phyloP scores from a whole-genome alignment of 2,113 vertebrate genomes.

The Rattus rattus region DNA sequence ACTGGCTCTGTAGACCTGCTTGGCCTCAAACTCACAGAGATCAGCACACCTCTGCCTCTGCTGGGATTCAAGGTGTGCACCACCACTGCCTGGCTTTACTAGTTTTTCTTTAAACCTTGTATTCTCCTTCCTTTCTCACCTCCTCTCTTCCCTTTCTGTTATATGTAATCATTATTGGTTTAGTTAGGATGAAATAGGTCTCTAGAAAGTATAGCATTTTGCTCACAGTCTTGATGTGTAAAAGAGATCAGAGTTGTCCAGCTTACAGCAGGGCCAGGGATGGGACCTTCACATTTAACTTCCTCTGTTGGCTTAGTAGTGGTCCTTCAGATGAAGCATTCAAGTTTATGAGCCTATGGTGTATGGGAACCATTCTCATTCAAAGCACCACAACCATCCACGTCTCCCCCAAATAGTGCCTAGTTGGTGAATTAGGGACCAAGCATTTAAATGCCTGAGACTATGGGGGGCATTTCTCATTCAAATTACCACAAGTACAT shows the following conservation, averaged over 20 bases:
- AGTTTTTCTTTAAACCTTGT: constrained; percentile 7
- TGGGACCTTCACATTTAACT: not conserved
- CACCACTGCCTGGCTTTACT: not conserved
- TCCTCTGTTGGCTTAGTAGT: not conserved
- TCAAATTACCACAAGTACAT: not conserved
- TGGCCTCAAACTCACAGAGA: not conserved
- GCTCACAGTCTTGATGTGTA: not conserved
- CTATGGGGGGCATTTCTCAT: not conserved
- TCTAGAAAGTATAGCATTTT: not conserved
- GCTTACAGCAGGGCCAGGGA: not conserved
- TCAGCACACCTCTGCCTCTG: not conserved
- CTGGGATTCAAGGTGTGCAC: not conserved
- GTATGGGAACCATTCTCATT: not conserved
- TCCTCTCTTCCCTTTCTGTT: not conserved
- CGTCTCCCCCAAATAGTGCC: not conserved
- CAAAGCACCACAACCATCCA: not conserved
- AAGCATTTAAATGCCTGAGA: not conserved
- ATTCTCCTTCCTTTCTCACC: not conserved
- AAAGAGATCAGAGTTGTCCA: constrained; percentile 26
- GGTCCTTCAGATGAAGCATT: not conserved
- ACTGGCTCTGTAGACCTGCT: not conserved
- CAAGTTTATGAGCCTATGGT: not conserved
- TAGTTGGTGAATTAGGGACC: not conserved
- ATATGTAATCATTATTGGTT: constrained; percentile 38
- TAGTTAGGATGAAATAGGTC: constrained; percentile 39